A percentile compares a stretch with the other conserved stretches of the same genome.
These are phyloP conservation scores for Diploptera punctata DNA, from an alignment of 2,888 invertebrate species.

Conservation along the genomic window DNA sequence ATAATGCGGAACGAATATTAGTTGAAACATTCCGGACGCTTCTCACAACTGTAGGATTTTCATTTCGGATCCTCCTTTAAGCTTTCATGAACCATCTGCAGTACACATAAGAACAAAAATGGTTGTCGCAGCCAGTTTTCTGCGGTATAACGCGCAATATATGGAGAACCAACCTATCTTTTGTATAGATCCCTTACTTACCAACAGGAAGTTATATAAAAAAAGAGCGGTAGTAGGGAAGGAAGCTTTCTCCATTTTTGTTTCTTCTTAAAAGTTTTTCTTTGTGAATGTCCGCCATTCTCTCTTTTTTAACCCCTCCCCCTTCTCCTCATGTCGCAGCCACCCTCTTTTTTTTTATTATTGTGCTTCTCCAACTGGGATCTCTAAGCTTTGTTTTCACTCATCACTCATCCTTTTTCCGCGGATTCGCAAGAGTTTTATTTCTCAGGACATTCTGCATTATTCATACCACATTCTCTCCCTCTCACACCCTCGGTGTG, in stretches of 20 bases:
- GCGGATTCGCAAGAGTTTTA: conserved; percentile 32
- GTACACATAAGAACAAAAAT: conserved; percentile 11
- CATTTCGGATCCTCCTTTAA: too few relatives aligned
- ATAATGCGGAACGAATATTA: too few relatives aligned
- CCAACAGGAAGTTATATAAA: conserved; percentile 5
- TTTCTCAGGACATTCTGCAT: conserved; percentile 29
- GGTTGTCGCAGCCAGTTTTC: conserved; percentile 3
- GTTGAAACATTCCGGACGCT: too few relatives aligned
- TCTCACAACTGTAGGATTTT: too few relatives aligned
- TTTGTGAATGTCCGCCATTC: neutral
- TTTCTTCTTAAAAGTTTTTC: conserved; percentile 16
- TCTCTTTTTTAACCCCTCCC: neutral
- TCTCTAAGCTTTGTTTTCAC: conserved; percentile 34
- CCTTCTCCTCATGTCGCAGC: neutral
- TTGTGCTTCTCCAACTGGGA: conserved; percentile 27
- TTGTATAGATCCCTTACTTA: conserved; percentile 6
- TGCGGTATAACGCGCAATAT: conserved; percentile 14
- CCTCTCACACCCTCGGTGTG: neutral
- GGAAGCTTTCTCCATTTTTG: conserved; percentile 19
- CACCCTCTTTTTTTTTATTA: conserved; percentile 7
- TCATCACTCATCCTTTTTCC: conserved; percentile 32
- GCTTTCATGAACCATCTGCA: conserved; percentile 6
- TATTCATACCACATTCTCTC: conserved; percentile 24
- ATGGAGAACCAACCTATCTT: conserved; percentile 5
- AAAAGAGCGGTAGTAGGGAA: neutral